phyloP scores from a whole-genome alignment of 2,113 vertebrate genomes.

The Nettapus auritus region DNA sequence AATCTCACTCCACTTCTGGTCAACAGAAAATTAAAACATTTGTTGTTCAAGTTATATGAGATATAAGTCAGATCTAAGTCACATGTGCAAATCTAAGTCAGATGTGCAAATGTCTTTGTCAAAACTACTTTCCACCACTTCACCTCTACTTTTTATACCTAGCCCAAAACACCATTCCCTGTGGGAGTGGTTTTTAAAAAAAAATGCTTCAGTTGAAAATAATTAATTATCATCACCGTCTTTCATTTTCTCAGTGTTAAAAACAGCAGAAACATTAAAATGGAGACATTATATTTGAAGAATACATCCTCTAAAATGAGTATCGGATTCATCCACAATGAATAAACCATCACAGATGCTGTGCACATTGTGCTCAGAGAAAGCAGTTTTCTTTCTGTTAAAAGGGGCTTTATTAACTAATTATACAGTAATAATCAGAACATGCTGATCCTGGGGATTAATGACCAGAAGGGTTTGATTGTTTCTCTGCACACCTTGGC shows the following conservation, averaged over 20 bases:
- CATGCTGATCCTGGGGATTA: constrained; percentile 4
- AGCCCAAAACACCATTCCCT: not conserved
- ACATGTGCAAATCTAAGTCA: not conserved
- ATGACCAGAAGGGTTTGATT: constrained; percentile 21
- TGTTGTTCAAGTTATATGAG: not conserved
- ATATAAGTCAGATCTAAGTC: not conserved
- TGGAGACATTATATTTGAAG: not conserved
- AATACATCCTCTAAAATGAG: not conserved
- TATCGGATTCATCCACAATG: not conserved
- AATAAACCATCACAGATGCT: not conserved
- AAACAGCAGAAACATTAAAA: constrained; percentile 3
- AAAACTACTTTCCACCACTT: not conserved
- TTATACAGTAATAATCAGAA: constrained; percentile 38
- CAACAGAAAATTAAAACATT: not conserved
- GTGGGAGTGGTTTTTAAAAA: not conserved
- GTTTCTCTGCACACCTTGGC: constrained; percentile 27
- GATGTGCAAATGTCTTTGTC: not conserved
- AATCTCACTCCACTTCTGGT: not conserved
- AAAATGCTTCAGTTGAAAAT: not conserved
- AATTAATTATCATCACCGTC: not conserved
- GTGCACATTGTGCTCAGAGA: not conserved
- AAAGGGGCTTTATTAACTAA: constrained; percentile 42
- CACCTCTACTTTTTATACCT: not conserved
- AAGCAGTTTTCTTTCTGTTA: not conserved
- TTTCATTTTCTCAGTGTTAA: not conserved